Evolutionary conservation across 2,113 vertebrate genomes (phyloP).

Genomic region (Passer montanus): DNA sequence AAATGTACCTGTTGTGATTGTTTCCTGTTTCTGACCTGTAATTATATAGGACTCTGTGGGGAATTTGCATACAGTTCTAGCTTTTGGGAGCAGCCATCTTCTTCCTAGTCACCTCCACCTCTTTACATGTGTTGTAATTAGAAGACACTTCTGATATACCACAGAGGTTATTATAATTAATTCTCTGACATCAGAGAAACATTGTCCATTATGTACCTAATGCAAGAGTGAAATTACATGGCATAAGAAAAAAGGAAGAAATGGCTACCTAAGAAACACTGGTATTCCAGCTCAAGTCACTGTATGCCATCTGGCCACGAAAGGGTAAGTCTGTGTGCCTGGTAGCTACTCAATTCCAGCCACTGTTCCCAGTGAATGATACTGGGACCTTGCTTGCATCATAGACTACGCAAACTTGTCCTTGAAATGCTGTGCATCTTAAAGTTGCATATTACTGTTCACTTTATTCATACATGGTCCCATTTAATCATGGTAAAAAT

Average conservation of each 20-base stretch:
- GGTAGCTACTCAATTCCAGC: not conserved
- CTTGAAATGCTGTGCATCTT: not conserved
- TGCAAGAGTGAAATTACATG: not conserved
- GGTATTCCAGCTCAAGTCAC: not conserved
- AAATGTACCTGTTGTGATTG: conserved; percentile 48
- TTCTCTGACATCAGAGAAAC: conserved; percentile 25
- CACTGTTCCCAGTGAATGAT: conserved; percentile 9
- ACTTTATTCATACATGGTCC: not conserved
- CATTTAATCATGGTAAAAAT: conserved; percentile 5
- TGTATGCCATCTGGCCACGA: not conserved
- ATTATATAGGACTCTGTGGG: conserved; percentile 55
- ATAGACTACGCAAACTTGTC: conserved; percentile 17
- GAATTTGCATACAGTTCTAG: conserved; percentile 37
- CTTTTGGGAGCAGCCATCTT: conserved; percentile 75
- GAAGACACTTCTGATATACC: not conserved
- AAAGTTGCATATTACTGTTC: not conserved
- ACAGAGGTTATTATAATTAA: not conserved
- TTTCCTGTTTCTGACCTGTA: conserved; percentile 63
- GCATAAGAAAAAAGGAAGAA: not conserved
- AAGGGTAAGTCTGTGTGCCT: conserved; percentile 8
- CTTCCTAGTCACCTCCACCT: conserved; percentile 27
- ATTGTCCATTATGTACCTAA: not conserved
- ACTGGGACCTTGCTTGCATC: conserved; percentile 21
- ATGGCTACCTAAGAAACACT: not conserved
- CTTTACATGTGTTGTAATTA: not conserved